These are phyloP conservation scores for Xiphophorus maculatus DNA, from an alignment of 2,113 vertebrate genomes.

Conservation along the genomic window DNA sequence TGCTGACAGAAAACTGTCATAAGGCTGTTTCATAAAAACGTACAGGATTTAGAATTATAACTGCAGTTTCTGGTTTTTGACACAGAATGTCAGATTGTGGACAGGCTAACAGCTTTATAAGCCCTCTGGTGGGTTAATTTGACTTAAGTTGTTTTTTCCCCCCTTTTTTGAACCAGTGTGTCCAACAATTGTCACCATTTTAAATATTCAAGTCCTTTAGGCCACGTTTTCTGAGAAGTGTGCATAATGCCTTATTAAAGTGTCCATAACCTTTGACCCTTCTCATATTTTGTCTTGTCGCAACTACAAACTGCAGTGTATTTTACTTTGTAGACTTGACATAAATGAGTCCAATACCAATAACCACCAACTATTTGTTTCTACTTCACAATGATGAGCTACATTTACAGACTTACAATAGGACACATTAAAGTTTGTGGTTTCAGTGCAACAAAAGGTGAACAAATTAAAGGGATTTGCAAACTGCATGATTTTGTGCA, in stretches of 20 bases:
- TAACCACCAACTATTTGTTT: neutral
- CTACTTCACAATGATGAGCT: neutral
- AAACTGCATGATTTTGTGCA: conserved; percentile 5
- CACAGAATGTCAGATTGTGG: conserved; percentile 2
- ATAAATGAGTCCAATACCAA: neutral
- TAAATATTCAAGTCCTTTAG: too few species aligned
- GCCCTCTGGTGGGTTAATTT: conserved; percentile 14
- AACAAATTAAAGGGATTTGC: conserved; percentile 22
- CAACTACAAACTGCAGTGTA: too few species aligned
- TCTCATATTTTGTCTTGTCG: too few species aligned
- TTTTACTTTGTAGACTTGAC: too few species aligned
- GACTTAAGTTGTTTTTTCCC: conserved; percentile 13
- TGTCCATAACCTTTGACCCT: too few species aligned
- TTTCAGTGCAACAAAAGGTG: neutral
- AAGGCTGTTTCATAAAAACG: conserved; percentile 10
- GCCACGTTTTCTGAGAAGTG: too few species aligned
- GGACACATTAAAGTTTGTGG: neutral
- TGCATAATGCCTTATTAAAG: too few species aligned
- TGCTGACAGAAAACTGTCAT: conserved; percentile 13
- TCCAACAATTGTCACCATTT: neutral
- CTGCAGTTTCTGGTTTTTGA: neutral
- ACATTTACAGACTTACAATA: neutral
- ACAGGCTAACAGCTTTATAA: conserved; percentile 50
- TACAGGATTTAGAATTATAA: conserved; percentile 15
- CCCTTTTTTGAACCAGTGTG: conserved; percentile 20